Conservation (phyloP, 2,888 invertebrate species). For the Siphonodentalium dalli region DNA sequence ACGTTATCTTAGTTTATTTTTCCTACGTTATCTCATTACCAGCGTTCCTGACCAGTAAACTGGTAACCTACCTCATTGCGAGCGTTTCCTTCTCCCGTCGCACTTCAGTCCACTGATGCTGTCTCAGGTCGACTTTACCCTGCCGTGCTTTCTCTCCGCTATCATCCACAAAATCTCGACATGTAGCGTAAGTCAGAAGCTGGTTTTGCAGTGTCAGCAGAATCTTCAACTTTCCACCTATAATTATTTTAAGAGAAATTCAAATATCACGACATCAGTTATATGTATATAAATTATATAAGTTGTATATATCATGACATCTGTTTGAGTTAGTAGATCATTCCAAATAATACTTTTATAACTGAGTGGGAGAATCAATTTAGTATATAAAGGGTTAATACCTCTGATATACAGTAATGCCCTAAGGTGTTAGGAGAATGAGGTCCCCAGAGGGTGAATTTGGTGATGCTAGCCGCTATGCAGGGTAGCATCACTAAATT, state of each 20-base stretch:
- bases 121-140: conserved; percentile 75
- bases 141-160: conserved; percentile 77
- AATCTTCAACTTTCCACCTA: conserved; percentile 77
- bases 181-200: conserved; percentile 83
- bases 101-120: conserved; percentile 73
- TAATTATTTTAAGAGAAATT: conserved; percentile 5
- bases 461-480: too few relatives aligned
- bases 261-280: background rate
- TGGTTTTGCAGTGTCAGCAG: conserved; percentile 86
- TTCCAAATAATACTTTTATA: background rate
- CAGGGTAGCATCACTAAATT: too few relatives aligned
- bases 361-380: too few relatives aligned
- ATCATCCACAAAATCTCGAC: conserved; percentile 86
- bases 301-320: too few relatives aligned
- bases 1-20: background rate
- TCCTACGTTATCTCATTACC: background rate
- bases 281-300: too few relatives aligned
- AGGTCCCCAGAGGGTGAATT: too few relatives aligned
- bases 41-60: too few relatives aligned
- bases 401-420: too few relatives aligned
- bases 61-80: conserved; percentile 49
- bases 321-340: background rate
- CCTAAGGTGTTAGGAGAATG: too few relatives aligned
- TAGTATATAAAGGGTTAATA: too few relatives aligned
- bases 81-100: conserved; percentile 68